Evolutionary conservation across 2,888 invertebrate genomes (phyloP).

Genomic region (Hypercompe scribonia): DNA sequence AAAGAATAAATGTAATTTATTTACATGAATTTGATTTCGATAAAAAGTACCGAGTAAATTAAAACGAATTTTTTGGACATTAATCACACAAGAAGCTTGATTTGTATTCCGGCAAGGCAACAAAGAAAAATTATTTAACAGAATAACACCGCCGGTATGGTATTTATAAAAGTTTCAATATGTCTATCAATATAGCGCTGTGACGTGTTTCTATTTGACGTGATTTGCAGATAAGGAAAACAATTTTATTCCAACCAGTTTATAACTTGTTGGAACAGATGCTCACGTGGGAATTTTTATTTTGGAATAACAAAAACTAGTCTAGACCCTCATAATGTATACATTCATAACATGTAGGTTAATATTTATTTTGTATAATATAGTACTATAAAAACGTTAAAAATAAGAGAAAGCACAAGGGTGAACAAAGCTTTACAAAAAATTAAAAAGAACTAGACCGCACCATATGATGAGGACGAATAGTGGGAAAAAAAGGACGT

Average conservation of each 20-base stretch:
- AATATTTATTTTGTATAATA: background rate
- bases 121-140: background rate
- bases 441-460: conserved; percentile 1
- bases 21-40: background rate
- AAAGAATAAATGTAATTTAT: background rate
- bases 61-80: background rate
- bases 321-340: background rate
- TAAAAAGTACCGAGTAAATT: background rate
- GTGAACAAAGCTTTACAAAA: background rate
- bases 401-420: background rate
- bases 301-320: background rate
- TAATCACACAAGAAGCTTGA: background rate
- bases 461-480: conserved; percentile 4
- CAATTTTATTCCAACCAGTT: background rate
- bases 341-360: background rate
- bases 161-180: background rate
- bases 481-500: conserved; percentile 6
- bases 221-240: background rate
- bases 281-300: background rate
- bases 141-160: background rate
- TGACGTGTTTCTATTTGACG: background rate
- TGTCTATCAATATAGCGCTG: background rate
- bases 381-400: background rate
- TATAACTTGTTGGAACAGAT: background rate
- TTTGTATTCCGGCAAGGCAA: background rate